Conservation (phyloP, 2,888 invertebrate species). For the Hylaea fasciaria region DNA sequence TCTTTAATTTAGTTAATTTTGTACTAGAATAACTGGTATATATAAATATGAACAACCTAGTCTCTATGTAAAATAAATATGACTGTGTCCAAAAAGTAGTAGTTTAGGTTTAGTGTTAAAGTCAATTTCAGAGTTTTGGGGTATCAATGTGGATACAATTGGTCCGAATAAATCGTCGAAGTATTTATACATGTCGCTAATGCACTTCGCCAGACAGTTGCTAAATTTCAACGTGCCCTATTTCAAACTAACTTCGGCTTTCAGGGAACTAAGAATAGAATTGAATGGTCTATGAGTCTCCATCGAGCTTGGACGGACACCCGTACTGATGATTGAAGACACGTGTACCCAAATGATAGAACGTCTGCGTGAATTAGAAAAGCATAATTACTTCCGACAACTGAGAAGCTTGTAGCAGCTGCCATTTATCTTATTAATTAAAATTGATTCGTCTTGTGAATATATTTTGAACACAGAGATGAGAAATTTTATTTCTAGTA, state of each 20-base stretch:
- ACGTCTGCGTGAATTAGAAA: slow-evolving; percentile 39
- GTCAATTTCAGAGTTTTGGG: too few species aligned
- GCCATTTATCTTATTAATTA: slow-evolving; percentile 17
- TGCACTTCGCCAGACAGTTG: slow-evolving; percentile 75
- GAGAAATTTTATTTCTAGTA: not conserved
- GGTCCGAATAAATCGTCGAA: slow-evolving; percentile 46
- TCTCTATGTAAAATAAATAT: too few species aligned
- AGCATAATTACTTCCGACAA: slow-evolving; percentile 42
- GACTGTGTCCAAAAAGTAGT: too few species aligned
- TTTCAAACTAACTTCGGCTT: slow-evolving; percentile 72
- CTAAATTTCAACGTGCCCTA: slow-evolving; percentile 83
- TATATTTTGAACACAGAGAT: slow-evolving; percentile 14
- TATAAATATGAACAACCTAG: too few species aligned
- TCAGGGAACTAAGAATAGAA: slow-evolving; percentile 66
- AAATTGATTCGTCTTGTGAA: slow-evolving; percentile 12
- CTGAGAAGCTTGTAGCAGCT: slow-evolving; percentile 21
- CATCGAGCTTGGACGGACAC: slow-evolving; percentile 48
- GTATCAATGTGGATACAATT: slow-evolving; percentile 21
- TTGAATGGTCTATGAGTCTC: slow-evolving; percentile 48
- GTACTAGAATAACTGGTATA: too few species aligned
- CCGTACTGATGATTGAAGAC: slow-evolving; percentile 48
- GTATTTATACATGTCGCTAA: slow-evolving; percentile 73
- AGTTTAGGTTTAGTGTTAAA: too few species aligned
- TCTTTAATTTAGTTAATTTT: too few species aligned
- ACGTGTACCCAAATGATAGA: slow-evolving; percentile 39